A percentile compares a stretch with the other conserved stretches of the same genome.
Conservation (phyloP, 2,888 invertebrate species). For the Nipponacmea schrenckii region DNA sequence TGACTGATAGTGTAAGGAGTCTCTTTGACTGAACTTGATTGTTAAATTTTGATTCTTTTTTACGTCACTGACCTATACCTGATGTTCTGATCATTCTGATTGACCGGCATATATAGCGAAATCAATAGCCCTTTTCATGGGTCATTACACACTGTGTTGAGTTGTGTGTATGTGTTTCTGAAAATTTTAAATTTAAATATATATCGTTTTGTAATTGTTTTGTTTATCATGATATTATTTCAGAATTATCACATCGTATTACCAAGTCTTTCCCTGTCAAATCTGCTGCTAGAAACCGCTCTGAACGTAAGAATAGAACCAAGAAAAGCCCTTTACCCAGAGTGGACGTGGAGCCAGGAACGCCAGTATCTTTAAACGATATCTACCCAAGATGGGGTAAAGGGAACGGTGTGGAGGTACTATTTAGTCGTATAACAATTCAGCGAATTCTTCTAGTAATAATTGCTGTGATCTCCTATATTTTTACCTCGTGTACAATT, state of each 20-base stretch:
- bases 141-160: too few species aligned
- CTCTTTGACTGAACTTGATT: too few species aligned
- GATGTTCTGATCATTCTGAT: too few species aligned
- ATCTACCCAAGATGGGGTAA: not conserved
- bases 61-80: too few species aligned
- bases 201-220: too few species aligned
- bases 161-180: too few species aligned
- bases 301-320: constrained; percentile 10
- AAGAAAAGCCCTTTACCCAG: constrained; percentile 16
- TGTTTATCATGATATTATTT: not conserved
- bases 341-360: not conserved
- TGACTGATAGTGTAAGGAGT: too few species aligned
- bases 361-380: constrained; percentile 7
- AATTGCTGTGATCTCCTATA: not conserved
- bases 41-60: too few species aligned
- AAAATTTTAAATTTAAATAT: too few species aligned
- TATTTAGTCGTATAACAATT: not conserved
- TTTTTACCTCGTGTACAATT: not conserved
- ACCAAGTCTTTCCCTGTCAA: not conserved
- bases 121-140: too few species aligned
- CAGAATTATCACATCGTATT: constrained; percentile 10
- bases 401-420: not conserved
- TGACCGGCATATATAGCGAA: too few species aligned
- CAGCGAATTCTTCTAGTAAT: not conserved
- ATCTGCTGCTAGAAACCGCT: constrained; percentile 1